Percentiles rank a stretch among this genome's conserved stretches.
Evolutionary conservation across 2,797 vertebrate species (phyloP).

Genomic region (Tapera naevia): DNA sequence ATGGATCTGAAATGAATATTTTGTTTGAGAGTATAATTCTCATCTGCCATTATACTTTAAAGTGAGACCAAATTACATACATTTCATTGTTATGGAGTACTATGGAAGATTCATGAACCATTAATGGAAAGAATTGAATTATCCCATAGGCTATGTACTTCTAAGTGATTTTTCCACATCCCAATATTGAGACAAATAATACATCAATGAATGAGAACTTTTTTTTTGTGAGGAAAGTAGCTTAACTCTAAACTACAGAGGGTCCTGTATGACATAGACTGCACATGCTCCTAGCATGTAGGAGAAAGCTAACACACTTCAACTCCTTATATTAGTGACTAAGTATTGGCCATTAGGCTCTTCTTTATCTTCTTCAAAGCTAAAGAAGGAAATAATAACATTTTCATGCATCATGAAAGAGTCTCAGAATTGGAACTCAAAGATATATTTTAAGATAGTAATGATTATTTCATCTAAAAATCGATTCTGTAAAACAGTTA

Average conservation of each 20-base stretch:
- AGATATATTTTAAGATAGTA: not conserved
- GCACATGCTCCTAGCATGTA: not conserved
- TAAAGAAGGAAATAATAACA: not conserved
- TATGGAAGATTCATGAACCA: not conserved
- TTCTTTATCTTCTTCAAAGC: not conserved
- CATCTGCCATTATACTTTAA: not conserved
- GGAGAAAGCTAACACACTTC: not conserved
- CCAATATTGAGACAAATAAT: not conserved
- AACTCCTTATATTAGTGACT: not conserved
- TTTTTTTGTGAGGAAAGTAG: not conserved
- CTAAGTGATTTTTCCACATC: not conserved
- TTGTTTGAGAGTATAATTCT: not conserved
- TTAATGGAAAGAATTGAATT: not conserved
- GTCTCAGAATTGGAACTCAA: not conserved
- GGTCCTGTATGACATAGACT: not conserved
- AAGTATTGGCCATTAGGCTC: not conserved
- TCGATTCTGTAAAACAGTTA: not conserved
- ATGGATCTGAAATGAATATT: not conserved
- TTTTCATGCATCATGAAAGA: not conserved
- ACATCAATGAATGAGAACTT: not conserved
- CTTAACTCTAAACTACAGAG: not conserved
- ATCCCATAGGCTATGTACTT: not conserved
- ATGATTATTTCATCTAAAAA: not conserved
- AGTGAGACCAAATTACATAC: not conserved
- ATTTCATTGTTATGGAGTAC: not conserved